Conservation (phyloP, 2,113 vertebrate genomes). For the Sporophila hypoxantha region DNA sequence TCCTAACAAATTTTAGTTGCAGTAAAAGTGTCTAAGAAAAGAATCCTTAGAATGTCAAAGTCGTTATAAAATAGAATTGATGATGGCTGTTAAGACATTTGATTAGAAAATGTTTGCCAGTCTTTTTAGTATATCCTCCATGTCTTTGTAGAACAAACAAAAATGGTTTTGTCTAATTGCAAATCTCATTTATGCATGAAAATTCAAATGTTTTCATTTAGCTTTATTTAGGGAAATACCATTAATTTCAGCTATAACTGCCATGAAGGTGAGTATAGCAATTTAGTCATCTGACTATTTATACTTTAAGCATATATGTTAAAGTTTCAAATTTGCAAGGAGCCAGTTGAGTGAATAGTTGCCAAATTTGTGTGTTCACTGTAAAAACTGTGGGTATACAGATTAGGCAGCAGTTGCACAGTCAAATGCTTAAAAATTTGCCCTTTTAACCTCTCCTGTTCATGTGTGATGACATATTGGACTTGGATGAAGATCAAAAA, state of each 20-base stretch:
- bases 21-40: neutral
- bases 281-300: neutral
- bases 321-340: neutral
- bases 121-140: neutral
- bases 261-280: neutral
- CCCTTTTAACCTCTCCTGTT: constrained; percentile 12
- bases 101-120: neutral
- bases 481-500: constrained; percentile 21
- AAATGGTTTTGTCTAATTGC: neutral
- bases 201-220: neutral
- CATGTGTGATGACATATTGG: constrained; percentile 21
- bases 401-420: neutral
- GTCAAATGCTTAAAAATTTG: neutral
- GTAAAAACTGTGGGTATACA: neutral
- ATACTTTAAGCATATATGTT: neutral
- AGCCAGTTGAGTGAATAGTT: neutral
- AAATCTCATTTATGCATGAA: neutral
- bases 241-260: neutral
- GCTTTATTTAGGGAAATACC: neutral
- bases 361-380: neutral
- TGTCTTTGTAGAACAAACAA: neutral
- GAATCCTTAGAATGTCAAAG: neutral
- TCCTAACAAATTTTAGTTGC: neutral
- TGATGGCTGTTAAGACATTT: neutral
- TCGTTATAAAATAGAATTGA: neutral